phyloP scores from a whole-genome alignment of 2,888 invertebrate genomes.

The Conops quadrifasciatus region DNA sequence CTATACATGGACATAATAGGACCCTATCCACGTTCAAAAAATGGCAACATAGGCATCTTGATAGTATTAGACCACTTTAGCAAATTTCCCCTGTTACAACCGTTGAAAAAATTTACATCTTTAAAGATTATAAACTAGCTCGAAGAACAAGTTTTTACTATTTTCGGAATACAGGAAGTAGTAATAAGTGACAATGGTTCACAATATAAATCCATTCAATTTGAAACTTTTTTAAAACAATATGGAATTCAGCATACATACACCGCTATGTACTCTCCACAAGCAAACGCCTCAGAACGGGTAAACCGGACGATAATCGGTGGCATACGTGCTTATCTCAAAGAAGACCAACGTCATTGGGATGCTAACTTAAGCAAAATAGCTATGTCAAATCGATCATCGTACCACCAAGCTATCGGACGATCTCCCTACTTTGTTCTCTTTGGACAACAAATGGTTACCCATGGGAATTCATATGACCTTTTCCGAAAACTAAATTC shows the following conservation, averaged over 20 bases:
- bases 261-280: conserved; percentile 13
- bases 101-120: conserved; percentile 20
- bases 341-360: conserved; percentile 9
- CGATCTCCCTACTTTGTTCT: neutral
- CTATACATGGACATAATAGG: conserved; percentile 31
- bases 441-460: conserved; percentile 18
- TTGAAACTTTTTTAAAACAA: conserved; percentile 34
- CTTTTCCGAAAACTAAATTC: neutral
- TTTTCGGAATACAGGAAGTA: conserved; percentile 46
- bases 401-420: neutral
- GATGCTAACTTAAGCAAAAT: neutral
- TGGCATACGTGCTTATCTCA: neutral
- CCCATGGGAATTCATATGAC: neutral
- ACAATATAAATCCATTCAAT: conserved; percentile 41
- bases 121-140: conserved; percentile 15
- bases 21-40: conserved; percentile 24
- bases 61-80: conserved; percentile 26
- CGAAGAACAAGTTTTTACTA: conserved; percentile 40
- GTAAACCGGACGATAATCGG: neutral
- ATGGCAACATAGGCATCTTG: conserved; percentile 18
- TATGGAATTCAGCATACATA: conserved; percentile 4
- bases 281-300: no score
- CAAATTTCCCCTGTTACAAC: conserved; percentile 23
- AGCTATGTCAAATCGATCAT: neutral
- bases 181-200: conserved; percentile 47